These are phyloP conservation scores for Cyprinus carpio DNA, from an alignment of 2,113 vertebrate species.

Conservation along the genomic window DNA sequence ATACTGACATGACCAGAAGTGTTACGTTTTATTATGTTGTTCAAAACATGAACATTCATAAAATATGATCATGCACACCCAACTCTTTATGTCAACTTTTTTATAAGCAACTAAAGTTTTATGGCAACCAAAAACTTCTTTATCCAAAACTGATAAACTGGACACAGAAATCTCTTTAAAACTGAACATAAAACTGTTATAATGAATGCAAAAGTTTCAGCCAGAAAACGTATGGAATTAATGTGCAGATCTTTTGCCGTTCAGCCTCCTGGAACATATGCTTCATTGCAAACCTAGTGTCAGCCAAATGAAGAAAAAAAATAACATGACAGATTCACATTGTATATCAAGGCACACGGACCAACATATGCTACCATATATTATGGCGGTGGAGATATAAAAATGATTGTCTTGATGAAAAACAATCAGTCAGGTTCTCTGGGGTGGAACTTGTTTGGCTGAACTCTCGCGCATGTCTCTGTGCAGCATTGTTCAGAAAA, in stretches of 20 bases:
- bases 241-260: slow-evolving; percentile 4
- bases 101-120: neutral
- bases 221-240: slow-evolving; percentile 2
- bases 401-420: slow-evolving; percentile 48
- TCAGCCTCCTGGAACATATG: slow-evolving; percentile 24
- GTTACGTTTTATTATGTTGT: slow-evolving; percentile 28
- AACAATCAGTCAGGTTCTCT: slow-evolving; percentile 48
- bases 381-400: slow-evolving; percentile 33
- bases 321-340: slow-evolving; percentile 36
- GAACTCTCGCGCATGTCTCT: slow-evolving; percentile 49
- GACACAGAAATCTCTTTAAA: neutral
- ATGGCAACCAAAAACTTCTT: neutral
- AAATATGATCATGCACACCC: neutral
- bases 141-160: neutral
- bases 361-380: slow-evolving; percentile 44
- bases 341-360: slow-evolving; percentile 38
- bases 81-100: neutral
- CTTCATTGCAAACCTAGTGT: slow-evolving; percentile 8
- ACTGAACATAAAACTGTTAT: neutral
- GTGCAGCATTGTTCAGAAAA: slow-evolving; percentile 41
- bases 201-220: neutral
- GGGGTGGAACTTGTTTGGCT: slow-evolving; percentile 54
- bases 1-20: slow-evolving; percentile 15
- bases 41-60: neutral
- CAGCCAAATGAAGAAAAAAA: slow-evolving; percentile 42